Evolutionary conservation across 1,140 invertebrate species (phyloP), one percentile per base, ranked within the genome.

Genomic region (Lordiphosa clarofinis): DNA sequence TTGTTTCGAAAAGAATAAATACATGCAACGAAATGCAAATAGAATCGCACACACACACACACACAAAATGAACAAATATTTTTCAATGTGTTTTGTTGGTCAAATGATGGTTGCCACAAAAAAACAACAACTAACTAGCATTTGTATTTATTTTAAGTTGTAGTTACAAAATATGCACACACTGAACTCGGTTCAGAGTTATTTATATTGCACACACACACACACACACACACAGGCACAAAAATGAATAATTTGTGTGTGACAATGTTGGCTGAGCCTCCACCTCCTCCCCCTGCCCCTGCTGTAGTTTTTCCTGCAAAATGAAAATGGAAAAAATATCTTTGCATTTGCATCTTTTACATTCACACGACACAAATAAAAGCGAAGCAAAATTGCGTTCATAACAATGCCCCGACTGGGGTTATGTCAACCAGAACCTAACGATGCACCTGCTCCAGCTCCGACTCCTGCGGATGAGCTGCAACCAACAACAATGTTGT

Each of bases 121-220:
- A 69, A 38, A 49, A 42, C 33, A 37, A 47, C 46, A 71, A 57
- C 49, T 61, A 76, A 60, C 60, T 62, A 66, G 31, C 71, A 63
- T 79, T 81, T 70, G 57, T 81, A 81, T 81, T 74, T 81, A 71
- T 74, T 79, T 71, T 44, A 79, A 79, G 75, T 81, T 81, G 70
- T 62, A 60, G 57, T 59, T 67, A 74, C 71, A 75, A 79, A 79
- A 79, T 81, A 81, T 79, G 71, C 70, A 81, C 75, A 81, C 72
- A 57, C 43, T 12, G n/a, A 46, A 21, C 54, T 71, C 53, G 56
- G 33, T 19, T 33, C 60, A 55, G 73, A 78, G 73, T 78, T 76
- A 78, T 73, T 76, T 78, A 73, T 78, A 68, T 58, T 71, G 73
- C 56, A 48, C 37, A 47, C 10, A 40, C 43, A 62, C 13, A 52